Base-by-base conservation (phyloP, 2,888 invertebrate genomes). In the Odontomyia ornata region DNA sequence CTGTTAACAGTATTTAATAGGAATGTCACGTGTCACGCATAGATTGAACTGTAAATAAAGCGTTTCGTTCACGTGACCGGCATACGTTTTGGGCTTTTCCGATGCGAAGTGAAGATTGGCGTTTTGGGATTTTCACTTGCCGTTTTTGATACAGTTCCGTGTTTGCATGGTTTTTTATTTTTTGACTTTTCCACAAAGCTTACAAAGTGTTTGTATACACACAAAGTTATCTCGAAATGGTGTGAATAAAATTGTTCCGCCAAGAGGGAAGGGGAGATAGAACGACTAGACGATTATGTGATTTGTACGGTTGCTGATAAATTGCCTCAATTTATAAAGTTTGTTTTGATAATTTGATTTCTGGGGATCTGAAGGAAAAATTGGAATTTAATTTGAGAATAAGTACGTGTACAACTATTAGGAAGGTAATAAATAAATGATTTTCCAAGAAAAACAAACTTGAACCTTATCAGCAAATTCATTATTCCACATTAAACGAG, bases 11-110 rank as follows among this genome's bases (percentile, higher is more conserved):
- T 69, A 75, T 52, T 75, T 75, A 79, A 75, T 72, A 79, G 52
- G 76, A 81, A 62, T 79, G 80, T 81, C 81, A 81, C 81, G 81
- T 81, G 81, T 80, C 79, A 67, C 64, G 79, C 80, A 81, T 80
- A 81, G 80, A 81, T 81, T 81, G 81, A 81, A 81, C 81, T 81
- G 81, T 81, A 81, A 81, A 81, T 81, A 81, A 81, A 81, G 78
- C 80, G 80, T 80, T 81, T 80, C 72, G 76, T 80, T 43, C 81
- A 81, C 81, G 81, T 81, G 81, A 81, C 80, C 73, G 78, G 81
- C 81, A 81, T 81, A 80, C 79, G 81, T 79, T 80, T 79, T 67
- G 69, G 75, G 62, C 75, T 75, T 75, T 47, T 64, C 25, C 46
- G 28, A n/a, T 18, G 30, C 13, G 21, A 75, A 64, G 62, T 75